Evolutionary conservation across 1,140 invertebrate genomes (phyloP).

Genomic region (Nymphalis io): DNA sequence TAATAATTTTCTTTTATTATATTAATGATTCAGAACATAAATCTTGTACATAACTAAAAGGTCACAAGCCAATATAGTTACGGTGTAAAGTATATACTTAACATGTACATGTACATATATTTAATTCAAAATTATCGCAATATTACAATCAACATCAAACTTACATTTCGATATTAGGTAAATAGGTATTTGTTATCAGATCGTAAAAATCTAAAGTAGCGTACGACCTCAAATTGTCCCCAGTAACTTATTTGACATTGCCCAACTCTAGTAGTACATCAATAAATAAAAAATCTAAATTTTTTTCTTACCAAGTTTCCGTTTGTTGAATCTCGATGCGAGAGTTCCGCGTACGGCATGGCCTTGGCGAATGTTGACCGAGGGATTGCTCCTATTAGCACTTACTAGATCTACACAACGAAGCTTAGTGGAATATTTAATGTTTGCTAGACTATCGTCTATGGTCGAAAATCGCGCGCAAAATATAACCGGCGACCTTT

Average conservation of each 20-base stretch:
- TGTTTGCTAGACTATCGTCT: neutral
- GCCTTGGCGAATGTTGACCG: conserved; percentile 64
- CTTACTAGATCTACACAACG: neutral
- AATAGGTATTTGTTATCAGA: conserved; percentile 52
- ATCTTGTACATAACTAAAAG: no score
- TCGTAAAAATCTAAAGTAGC: conserved; percentile 51
- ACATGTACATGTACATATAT: neutral
- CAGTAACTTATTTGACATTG: conserved; percentile 72
- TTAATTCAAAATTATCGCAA: neutral
- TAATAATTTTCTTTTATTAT: no score
- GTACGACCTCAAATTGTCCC: conserved; percentile 59
- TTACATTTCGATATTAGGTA: conserved; percentile 41
- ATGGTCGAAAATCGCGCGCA: no score
- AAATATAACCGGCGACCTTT: no score
- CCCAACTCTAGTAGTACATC: conserved; percentile 45
- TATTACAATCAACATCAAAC: neutral
- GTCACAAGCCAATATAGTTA: neutral
- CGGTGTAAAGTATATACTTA: neutral
- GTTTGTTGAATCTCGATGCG: conserved; percentile 44
- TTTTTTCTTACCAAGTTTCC: conserved; percentile 49
- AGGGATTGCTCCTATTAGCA: conserved; percentile 14
- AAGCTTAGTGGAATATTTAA: neutral
- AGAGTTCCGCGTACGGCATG: conserved; percentile 64
- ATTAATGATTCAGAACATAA: no score
- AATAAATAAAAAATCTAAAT: conserved; percentile 43